Base-by-base conservation (phyloP, 2,888 invertebrate species). In the Hypomecis punctinalis region DNA sequence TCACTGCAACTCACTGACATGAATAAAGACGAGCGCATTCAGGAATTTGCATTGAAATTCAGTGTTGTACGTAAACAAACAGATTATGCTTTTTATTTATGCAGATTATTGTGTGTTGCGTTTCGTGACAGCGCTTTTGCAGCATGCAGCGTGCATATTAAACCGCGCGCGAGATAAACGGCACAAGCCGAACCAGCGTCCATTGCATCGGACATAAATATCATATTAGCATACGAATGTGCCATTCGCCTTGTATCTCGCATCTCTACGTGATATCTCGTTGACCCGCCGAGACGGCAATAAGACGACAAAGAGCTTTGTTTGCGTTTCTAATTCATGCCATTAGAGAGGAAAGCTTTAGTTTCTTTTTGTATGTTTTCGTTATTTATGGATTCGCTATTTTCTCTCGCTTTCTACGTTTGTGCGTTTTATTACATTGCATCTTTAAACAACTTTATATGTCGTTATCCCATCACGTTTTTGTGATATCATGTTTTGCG, bases 41-140 rank as follows among this genome's bases (percentile, higher is more conserved):
- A 58, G 43, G 57, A 68, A 72, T 66, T 63, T 63, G 65, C 69
- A 70, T 75, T 74, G 63, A 69, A 71, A 76, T 75, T 74, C 73
- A 63, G 62, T 49, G 52, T 51, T 9, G 65, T 56, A 58, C 60
- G 61, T 64, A 71, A 67, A 68, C 71, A 75, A 72, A 72, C 76
- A 74, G 70, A 74, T 75, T 74, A 75, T 69, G 72, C 69, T 67
- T 72, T 76, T 71, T 74, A 74, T 74, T 68, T 70, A 74, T 77
- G 74, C 67, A 73, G 67, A 74, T 73, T 73, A 71, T 66, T 64
- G 71, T 71, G 69, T 67, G 65, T 63, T 51, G 67, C 5, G 60
- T 52, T 58, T 69, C 69, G 67, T 68, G 68, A 63, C 67, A 59
- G 37, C 52, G 70, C 63, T 67, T 61, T 64, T 67, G 66, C 61